A percentile compares a stretch with the other conserved stretches of the same genome.
Conservation (phyloP, 2,888 invertebrate species). For the Merodon equestris region DNA sequence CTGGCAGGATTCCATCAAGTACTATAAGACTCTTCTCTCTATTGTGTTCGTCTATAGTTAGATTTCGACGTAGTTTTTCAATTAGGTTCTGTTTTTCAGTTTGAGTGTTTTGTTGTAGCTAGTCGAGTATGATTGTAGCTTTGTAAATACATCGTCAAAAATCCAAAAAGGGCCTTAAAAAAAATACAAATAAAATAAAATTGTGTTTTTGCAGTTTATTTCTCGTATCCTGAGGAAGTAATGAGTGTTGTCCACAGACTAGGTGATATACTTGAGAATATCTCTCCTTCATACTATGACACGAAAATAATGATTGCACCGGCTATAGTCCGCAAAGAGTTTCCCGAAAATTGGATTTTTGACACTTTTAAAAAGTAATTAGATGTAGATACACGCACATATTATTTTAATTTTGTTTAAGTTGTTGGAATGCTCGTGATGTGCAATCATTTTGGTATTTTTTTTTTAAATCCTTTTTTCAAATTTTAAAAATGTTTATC, state of each 20-base stretch:
- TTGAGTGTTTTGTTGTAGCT: background rate
- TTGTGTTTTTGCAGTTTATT: constrained; percentile 40
- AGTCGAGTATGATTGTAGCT: background rate
- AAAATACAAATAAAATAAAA: background rate
- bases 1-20: constrained; percentile 78
- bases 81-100: no score
- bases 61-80: no score
- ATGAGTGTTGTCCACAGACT: constrained; percentile 53
- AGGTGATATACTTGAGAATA: constrained; percentile 33
- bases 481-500: no score
- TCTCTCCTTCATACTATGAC: constrained; percentile 44
- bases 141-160: constrained; percentile 49
- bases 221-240: constrained; percentile 48
- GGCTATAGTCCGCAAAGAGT: constrained; percentile 42
- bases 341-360: constrained; percentile 69
- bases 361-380: constrained; percentile 65
- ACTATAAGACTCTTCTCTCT: constrained; percentile 12
- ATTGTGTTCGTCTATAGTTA: background rate
- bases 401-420: background rate
- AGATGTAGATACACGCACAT: background rate
- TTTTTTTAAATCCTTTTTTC: background rate
- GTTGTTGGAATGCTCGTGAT: background rate
- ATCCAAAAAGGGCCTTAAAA: constrained; percentile 31
- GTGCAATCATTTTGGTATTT: background rate
- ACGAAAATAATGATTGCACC: constrained; percentile 42